Percentiles rank a stretch among this genome's conserved stretches.
phyloP scores from a whole-genome alignment of 1,140 invertebrate genomes.

The Dinoponera quadriceps region DNA sequence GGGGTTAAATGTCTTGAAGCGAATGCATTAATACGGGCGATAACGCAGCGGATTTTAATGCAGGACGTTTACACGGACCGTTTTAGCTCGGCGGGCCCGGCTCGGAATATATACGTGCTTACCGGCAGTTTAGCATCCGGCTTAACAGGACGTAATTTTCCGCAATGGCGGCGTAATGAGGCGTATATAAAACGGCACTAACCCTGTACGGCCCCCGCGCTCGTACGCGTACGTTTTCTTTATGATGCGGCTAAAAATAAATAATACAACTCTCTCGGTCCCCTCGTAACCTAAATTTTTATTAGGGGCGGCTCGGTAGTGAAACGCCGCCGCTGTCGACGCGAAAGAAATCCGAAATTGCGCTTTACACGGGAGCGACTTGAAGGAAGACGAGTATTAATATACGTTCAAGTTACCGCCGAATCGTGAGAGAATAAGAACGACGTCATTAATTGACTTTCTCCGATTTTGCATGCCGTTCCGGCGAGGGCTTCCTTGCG shows the following conservation, averaged over 20 bases:
- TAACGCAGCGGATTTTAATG: slow-evolving; percentile 63
- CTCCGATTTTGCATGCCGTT: too few species aligned
- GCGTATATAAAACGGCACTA: slow-evolving; percentile 43
- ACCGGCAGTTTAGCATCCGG: slow-evolving; percentile 55
- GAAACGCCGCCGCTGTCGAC: too few species aligned
- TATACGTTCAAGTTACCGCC: too few species aligned
- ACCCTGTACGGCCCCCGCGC: not conserved
- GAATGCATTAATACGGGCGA: slow-evolving; percentile 59
- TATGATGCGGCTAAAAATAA: slow-evolving; percentile 51
- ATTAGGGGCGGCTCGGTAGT: slow-evolving; percentile 5
- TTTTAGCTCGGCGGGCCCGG: slow-evolving; percentile 42
- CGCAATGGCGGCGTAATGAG: slow-evolving; percentile 45
- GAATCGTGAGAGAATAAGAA: too few species aligned
- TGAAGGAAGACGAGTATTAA: too few species aligned
- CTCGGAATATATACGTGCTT: slow-evolving; percentile 56
- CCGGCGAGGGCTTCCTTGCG: not conserved
- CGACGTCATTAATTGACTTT: too few species aligned
- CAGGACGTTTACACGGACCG: slow-evolving; percentile 53
- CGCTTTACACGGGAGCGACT: too few species aligned
- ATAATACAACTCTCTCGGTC: slow-evolving; percentile 2
- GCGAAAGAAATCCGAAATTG: too few species aligned
- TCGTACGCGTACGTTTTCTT: slow-evolving; percentile 51
- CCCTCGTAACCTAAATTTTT: slow-evolving; percentile 24
- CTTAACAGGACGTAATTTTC: slow-evolving; percentile 61
- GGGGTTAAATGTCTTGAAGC: slow-evolving; percentile 53